Evolutionary conservation across 2,113 vertebrate genomes (phyloP).

Genomic region (Myiozetetes cayanensis): DNA sequence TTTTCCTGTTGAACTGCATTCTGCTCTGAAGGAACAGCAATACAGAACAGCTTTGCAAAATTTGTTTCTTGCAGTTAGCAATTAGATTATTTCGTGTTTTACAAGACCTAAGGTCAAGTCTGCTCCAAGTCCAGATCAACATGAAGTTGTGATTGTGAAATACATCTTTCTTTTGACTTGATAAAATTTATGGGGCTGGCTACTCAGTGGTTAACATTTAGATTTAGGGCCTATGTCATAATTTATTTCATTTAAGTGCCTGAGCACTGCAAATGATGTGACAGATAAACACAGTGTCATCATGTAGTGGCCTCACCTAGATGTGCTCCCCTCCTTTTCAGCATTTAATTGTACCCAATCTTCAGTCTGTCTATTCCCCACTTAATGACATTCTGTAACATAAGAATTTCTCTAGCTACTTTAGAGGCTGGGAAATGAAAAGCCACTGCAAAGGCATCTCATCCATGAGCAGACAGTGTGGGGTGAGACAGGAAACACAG

Average conservation of each 20-base stretch:
- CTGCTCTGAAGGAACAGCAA: neutral
- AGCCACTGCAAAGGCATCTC: neutral
- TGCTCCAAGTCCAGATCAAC: neutral
- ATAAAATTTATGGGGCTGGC: neutral
- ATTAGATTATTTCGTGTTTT: neutral
- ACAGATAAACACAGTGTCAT: neutral
- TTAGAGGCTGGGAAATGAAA: neutral
- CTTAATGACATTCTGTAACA: neutral
- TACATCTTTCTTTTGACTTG: neutral
- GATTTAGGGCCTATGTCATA: neutral
- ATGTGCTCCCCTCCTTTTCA: neutral
- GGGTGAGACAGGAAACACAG: slow-evolving; percentile 35
- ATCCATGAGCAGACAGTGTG: neutral
- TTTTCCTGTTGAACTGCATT: neutral
- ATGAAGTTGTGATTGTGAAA: neutral
- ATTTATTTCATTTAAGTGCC: neutral
- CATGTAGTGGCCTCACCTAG: neutral
- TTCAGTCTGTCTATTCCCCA: neutral
- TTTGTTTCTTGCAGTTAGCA: neutral
- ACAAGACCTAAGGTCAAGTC: neutral
- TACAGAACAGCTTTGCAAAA: neutral
- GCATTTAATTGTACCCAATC: neutral
- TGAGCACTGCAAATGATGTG: neutral
- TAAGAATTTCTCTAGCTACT: neutral
- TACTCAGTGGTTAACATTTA: neutral